Conservation (phyloP, 2,888 invertebrate species). For the Heteromurus nitidus region DNA sequence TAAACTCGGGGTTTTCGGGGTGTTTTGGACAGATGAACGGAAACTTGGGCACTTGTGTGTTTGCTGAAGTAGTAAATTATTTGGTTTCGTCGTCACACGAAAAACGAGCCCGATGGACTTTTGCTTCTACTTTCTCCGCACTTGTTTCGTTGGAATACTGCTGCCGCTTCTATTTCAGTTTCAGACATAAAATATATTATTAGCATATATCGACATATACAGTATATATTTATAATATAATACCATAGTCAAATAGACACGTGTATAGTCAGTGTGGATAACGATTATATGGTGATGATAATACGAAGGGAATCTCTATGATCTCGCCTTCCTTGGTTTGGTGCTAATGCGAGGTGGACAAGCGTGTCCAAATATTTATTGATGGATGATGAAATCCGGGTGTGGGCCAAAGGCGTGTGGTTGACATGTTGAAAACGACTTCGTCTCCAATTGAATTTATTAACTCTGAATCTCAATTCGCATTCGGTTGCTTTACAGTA, state of each 20-base stretch:
- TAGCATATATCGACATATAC: neutral
- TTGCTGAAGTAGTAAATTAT: conserved; percentile 55
- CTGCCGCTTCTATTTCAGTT: conserved; percentile 43
- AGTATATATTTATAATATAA: too few relatives aligned
- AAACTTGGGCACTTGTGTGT: conserved; percentile 49
- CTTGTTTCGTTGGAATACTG: too few relatives aligned
- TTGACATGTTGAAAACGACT: conserved; percentile 71
- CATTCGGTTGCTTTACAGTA: too few relatives aligned
- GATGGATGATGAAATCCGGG: conserved; percentile 67
- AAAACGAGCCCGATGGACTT: conserved; percentile 50
- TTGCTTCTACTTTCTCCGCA: neutral
- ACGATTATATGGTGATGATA: too few relatives aligned
- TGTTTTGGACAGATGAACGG: conserved; percentile 59
- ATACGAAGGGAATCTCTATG: too few relatives aligned
- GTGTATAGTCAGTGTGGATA: too few relatives aligned
- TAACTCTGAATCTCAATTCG: too few relatives aligned
- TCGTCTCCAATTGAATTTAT: conserved; percentile 70
- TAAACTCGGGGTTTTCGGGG: conserved; percentile 19
- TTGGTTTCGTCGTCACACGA: conserved; percentile 28
- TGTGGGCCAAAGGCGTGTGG: conserved; percentile 67
- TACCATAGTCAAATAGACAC: too few relatives aligned
- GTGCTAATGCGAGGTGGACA: conserved; percentile 70
- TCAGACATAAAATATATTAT: neutral
- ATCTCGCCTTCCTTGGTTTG: conserved; percentile 14
- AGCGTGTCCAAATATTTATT: conserved; percentile 74